These are phyloP conservation scores for Platysternon megacephalum DNA, from an alignment of 2,113 vertebrate genomes.

Conservation along the genomic window DNA sequence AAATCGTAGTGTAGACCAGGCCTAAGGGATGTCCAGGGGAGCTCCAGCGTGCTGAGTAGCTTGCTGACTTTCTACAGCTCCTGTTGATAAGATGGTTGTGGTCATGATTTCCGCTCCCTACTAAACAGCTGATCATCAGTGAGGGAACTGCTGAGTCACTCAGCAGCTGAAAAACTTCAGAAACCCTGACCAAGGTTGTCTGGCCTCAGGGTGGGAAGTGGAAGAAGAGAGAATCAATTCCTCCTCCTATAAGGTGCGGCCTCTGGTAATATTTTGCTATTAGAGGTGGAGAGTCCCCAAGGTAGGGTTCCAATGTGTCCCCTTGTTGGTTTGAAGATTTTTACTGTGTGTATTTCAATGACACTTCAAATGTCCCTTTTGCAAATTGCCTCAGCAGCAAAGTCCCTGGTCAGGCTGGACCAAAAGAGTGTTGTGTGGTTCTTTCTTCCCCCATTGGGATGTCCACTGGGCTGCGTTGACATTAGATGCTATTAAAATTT, in stretches of 20 bases:
- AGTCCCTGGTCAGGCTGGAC: background rate
- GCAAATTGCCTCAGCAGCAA: background rate
- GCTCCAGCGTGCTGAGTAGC: background rate
- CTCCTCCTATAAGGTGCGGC: rapidly evolving
- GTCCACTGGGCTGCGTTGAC: no score
- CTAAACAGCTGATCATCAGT: background rate
- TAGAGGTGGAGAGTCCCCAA: background rate
- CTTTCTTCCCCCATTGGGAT: background rate
- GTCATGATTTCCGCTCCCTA: background rate
- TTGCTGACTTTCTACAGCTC: background rate
- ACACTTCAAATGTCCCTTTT: background rate
- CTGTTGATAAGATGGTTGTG: background rate
- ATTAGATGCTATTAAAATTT: rapidly evolving
- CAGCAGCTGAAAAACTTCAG: background rate
- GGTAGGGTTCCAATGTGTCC: background rate
- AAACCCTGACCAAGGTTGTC: background rate
- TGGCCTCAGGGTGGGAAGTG: background rate
- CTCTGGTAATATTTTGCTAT: background rate
- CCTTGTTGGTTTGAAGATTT: background rate
- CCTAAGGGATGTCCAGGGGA: background rate
- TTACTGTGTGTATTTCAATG: background rate
- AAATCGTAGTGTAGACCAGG: no score
- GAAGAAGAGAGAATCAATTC: background rate
- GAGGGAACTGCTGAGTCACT: background rate
- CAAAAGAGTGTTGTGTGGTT: background rate